Evolutionary conservation across 2,888 invertebrate genomes (phyloP), one percentile per base, ranked within the genome.

Genomic region (Lithophane socia): DNA sequence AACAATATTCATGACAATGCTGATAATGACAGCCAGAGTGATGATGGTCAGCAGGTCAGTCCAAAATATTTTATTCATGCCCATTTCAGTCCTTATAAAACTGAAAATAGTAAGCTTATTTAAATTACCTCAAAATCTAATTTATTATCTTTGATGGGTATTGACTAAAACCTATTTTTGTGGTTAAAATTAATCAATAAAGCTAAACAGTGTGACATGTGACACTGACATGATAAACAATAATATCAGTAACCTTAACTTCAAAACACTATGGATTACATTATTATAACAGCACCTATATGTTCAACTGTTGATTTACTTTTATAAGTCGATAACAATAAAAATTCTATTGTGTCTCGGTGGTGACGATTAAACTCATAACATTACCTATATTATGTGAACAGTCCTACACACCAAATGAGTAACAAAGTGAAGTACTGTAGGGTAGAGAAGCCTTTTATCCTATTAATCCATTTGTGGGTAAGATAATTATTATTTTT

Each of bases 21-120:
- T 47, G 96, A 96, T 81, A 96, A 95, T 92, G 96, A 96, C 54
- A 96, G 95, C 77, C 95, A 95, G 83, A 96, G 96, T 91, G 96
- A 96, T 76, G 96, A 96, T 91, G 96, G 96, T 13, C 95, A 95
- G 81, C 96, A 96, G 95, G 96, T 96, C 84, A 85, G 85, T 74
- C 13, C 9, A 47, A 24, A 58, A n/a, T 65, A 7, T 68, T 58
- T 69, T 68, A 72, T 13, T 29, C 0, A 64, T 1, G 12, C 21
- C 29, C 12, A 52, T 44, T 47, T 37, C 29, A 37, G 58, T 37
- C 16, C 21, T 10, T 73, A 13, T 2, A 21, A 72, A 42, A 71
- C 7, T 54, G 4, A 4, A 18, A 49, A 24, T 72, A 73, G 8
- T 44, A 42, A 21, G 3, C 1, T 42, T 18, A 42, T 10, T 9